Base-by-base conservation (phyloP, 2,888 invertebrate species). In the Eristalinus aeneus region DNA sequence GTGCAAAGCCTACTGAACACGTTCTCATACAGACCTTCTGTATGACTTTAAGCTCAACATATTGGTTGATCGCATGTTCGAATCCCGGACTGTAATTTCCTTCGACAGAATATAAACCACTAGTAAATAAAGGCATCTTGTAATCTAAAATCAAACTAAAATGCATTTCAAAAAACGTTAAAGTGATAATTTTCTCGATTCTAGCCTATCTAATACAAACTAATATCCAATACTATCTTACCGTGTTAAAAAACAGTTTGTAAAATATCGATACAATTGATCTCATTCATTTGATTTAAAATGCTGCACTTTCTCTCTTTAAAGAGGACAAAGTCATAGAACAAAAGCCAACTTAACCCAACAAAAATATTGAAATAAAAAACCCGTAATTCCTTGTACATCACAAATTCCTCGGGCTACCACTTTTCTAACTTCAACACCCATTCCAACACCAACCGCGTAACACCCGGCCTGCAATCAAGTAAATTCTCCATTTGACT, bases 401-500 rank as follows among this genome's bases (percentile, higher is more conserved):
- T 67, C 20, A 58, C 67, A 75, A 65, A 65, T 46, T 60, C 58
- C 36, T 22, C n/a, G 9, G 60, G 22, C 56, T 16, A 16, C 46
- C n/a, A 8, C 46, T 46, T 46, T n/a, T 16, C 46, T 16, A 46
- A 46, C n/a, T 46, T 46, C 46, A 46, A 54, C 23, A n/a, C 27
- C 54, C n/a, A n/a, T 6, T 32, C 20, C 27, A 36, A 10, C 27
- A 23, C 20, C 53, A 36, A 56, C 34, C 60, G 56, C 69, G 56
- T 72, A 67, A 63, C 56, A 56, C 67, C 61, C 68, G 16, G n/a
- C 22, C 27, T 69, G 78, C 79, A 84, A 80, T 84, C 80, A 80
- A 84, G 71, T 76, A 79, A 84, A 84, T 84, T 80, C 78, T 56
- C 74, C 65, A 71, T 67, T 71, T 79, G 75, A 67, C 75, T 84